These are phyloP conservation scores for Enteromius thamalakanensis DNA, from an alignment of 2,797 vertebrate species.

Conservation along the genomic window DNA sequence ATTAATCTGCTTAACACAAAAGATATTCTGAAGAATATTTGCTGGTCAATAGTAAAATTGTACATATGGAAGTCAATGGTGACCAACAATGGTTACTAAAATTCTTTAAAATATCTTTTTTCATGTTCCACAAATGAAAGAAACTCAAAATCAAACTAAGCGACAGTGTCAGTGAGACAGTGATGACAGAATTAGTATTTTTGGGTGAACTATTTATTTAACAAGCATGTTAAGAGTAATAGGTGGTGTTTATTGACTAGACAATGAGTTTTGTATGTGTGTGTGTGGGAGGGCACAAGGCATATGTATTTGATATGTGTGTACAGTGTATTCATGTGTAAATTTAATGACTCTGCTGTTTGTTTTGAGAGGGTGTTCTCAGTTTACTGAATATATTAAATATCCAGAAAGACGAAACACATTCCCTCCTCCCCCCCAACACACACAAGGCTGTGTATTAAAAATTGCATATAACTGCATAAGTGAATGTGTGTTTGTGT, in stretches of 20 bases:
- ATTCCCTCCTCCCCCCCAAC: not conserved
- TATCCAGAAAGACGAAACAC: slow-evolving; percentile 24
- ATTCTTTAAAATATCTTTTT: not conserved
- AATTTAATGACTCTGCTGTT: slow-evolving; percentile 36
- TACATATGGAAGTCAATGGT: not conserved
- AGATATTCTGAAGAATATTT: not conserved
- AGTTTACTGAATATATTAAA: slow-evolving; percentile 56
- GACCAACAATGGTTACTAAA: not conserved
- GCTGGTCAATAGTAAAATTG: not conserved
- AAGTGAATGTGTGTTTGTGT: not conserved
- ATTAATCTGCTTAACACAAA: not conserved
- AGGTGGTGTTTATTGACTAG: not conserved
- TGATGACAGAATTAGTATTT: not conserved
- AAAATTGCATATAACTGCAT: not conserved
- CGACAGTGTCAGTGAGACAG: not conserved
- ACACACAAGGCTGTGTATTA: not conserved
- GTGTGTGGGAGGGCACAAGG: slow-evolving; percentile 11
- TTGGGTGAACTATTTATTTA: not conserved
- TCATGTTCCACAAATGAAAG: not conserved
- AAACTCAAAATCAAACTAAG: not conserved
- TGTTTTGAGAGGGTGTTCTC: slow-evolving; percentile 53
- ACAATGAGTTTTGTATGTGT: slow-evolving; percentile 4
- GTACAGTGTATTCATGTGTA: slow-evolving; percentile 35
- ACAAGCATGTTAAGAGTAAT: not conserved
- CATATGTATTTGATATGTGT: slow-evolving; percentile 48